Evolutionary conservation across 2,113 vertebrate species (phyloP).

Genomic region (Toxostoma redivivum): DNA sequence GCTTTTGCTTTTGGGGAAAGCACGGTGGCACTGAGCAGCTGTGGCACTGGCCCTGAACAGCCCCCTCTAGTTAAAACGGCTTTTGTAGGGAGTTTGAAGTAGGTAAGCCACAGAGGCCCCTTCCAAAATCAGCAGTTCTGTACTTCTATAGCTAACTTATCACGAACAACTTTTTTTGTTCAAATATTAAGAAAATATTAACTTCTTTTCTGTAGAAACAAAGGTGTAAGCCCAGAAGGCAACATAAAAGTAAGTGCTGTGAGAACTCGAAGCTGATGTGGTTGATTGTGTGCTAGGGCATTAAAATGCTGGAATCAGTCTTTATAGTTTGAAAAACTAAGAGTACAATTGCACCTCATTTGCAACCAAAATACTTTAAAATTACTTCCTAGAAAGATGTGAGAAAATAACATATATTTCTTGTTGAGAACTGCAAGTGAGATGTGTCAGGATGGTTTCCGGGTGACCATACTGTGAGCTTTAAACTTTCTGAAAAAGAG

Average conservation of each 20-base stretch:
- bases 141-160: neutral
- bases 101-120: neutral
- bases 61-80: neutral
- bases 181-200: neutral
- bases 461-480: neutral
- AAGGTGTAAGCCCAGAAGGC: neutral
- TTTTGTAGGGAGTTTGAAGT: neutral
- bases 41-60: neutral
- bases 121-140: neutral
- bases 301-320: neutral
- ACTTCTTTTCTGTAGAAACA: neutral
- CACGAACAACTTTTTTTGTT: neutral
- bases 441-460: neutral
- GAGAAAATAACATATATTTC: neutral
- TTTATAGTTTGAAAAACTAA: neutral
- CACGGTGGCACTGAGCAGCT: fast-evolving
- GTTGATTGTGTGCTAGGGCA: neutral
- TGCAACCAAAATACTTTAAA: neutral
- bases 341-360: neutral
- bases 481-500: neutral
- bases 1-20: neutral
- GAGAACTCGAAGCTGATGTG: neutral
- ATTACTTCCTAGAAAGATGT: neutral
- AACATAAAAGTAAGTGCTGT: neutral
- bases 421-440: neutral